Evolutionary conservation across 2,888 invertebrate species (phyloP), one percentile per base, ranked within the genome.

Genomic region (Dendrolimus houi): DNA sequence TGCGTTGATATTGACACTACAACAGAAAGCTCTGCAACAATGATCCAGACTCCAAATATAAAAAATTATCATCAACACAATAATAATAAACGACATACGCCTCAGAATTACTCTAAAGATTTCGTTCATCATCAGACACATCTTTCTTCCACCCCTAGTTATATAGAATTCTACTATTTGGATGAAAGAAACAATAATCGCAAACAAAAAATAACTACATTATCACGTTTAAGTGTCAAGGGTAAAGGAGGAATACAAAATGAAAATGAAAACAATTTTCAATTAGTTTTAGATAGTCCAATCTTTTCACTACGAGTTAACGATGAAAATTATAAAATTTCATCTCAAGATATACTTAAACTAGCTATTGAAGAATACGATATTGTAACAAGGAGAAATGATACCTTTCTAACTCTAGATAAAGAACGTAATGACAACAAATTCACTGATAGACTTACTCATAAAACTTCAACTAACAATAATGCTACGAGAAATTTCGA

Each of bases 151-250:
- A 86, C 84, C 12, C 71, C 81, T 3, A 87, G 85, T 69, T 82
- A 70, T 55, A 87, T 87, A 56, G 87, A 88, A 68, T 88, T 88
- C 71, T 82, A 87, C 69, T 88, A 87, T 67, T 72, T 82, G 58
- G 83, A 87, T 61, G 78, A 84, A 56, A 63, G 61, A 42, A 69
- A 75, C 56, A 71, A 77, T 29, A 29, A 29, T 6, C 29, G 6
- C 29, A 29, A 29, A 29, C 3, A 29, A 29, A 29, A 6, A 29
- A 29, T 6, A 29, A 29, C 29, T 29, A 6, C 29, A 29, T 29
- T 6, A 29, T 29, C 29, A 29, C 29, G 29, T 29, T 29, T 29
- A 47, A 47, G 47, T 29, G 29, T 12, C 9, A 47, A 47, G 12
- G 10, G 3, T 47, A 47, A 47, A 47, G 47, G 12, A 47, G 47